Evolutionary conservation across 53 echinoderm and acorn worm genomes (phyloP), one percentile per base, ranked within the genome.

Genomic region (Paelopatides confundens): DNA sequence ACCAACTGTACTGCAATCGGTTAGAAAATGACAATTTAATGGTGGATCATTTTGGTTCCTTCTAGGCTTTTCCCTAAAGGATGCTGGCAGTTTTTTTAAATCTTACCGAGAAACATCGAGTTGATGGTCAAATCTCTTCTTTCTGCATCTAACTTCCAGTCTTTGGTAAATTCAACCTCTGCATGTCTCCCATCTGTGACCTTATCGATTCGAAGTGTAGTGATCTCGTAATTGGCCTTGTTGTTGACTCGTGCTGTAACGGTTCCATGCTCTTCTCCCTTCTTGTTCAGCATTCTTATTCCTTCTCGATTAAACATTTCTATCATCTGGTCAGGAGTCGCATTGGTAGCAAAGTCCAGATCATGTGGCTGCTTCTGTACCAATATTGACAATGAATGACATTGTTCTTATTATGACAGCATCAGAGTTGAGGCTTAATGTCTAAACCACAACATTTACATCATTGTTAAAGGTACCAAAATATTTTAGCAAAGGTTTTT

Each of bases 271-370:
- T 94, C 92, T 77, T 98, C 98, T 32, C 98, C 98, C 87, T 95
- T 98, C 11, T 92, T 92, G 69, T 98, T 98, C 81, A 98, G 87
- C 98, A 98, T 98, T 12, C 98, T 84, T 34, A 98, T 85, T 65
- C 89, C 87, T 77, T 98, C 98, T 35, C 53, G 82, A 0, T 82
- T 90, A 37, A 98, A 98, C 95, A 98, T 95, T 13, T 93, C 87
- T 66, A 95, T 90, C 98, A 98, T 98, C 87, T 98, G 86, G 14
- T 78, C 77, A 50, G 98, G 98, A 30, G 95, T 98, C 62, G 98
- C 98, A 31, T 94, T 98, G 82, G 98, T 95, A 35, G 98, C 98
- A 91, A 98, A 98, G 77, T 98, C 98, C 35, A 98, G 86, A 71
- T 98, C 98, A 4, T 98, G 53, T 0, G 98, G 98, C 74, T 89